Base-by-base conservation (phyloP, 2,797 vertebrate species). In the Galaxias olidus region DNA sequence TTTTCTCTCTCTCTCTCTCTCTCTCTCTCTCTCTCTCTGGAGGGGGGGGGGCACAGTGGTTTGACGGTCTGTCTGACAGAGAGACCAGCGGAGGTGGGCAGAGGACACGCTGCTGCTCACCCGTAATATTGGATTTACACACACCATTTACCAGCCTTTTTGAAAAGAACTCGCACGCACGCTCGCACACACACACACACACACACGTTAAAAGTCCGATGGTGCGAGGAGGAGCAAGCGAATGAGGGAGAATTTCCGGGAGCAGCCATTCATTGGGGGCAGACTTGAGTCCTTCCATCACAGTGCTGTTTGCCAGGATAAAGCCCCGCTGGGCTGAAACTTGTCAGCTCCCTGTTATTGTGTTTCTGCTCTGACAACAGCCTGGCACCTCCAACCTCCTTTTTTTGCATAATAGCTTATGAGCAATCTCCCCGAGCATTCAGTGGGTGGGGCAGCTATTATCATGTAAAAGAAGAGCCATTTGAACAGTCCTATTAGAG, bases 111-210 rank as follows among this genome's bases (percentile, higher is more conserved):
- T 12, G 19, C 49, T 51, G 19, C 30, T 19, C 11, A 12, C 19
- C 20, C 19, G 52, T 54, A 20, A 10, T 54, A 54, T 30, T 54
- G 52, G 20, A 30, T 54, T 54, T 54, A 54, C 18, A 54, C 52
- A 40, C 52, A 54, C 19, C 52, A 40, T 40, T 54, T 54, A 54
- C 20, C 52, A 30, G 11, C 10, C 10, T 14, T 18, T 1, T 10
- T 13, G 1, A 17, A 52, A 17, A 52, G 50, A 52, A 18, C 15
- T 5, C 9, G n/a, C 15, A 1, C 50, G 18, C 15, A 19, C 50
- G 50, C 15, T 10, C 17, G 1, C n/a, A 9, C 50, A 51, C 50
- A n/a, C 50, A 4, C 50, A 13, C 48, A 13, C 12, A 9, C 50
- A 15, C 14, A 17, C 50, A 19, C 50, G 4, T n/a, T 15, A 15